These are phyloP conservation scores for Portunus trituberculatus DNA, from an alignment of 1,140 invertebrate species.

Conservation along the genomic window DNA sequence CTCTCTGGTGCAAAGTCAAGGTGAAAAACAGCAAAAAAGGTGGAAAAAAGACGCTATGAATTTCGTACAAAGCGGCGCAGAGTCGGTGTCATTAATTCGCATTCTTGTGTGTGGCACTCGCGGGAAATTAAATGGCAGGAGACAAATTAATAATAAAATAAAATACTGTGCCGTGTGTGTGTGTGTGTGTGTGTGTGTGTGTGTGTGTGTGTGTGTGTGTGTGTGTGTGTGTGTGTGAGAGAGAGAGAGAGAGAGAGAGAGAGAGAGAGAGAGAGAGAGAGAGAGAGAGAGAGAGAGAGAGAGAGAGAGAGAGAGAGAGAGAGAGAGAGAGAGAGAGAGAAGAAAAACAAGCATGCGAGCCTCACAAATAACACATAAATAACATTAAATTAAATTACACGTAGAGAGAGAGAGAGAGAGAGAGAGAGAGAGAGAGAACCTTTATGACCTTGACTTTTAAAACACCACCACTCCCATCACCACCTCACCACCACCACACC, in stretches of 20 bases:
- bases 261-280: neutral
- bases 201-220: slow-evolving; percentile 29
- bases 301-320: neutral
- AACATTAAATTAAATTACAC: neutral
- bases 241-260: neutral
- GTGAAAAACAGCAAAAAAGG: too few relatives aligned
- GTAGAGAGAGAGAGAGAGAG: slow-evolving; percentile 36
- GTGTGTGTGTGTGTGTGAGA: neutral
- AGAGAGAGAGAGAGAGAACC: slow-evolving; percentile 9
- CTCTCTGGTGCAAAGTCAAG: too few relatives aligned
- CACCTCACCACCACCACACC: too few relatives aligned
- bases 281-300: neutral
- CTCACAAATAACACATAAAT: neutral
- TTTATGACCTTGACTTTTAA: too few relatives aligned
- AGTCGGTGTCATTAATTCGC: neutral
- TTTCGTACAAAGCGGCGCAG: neutral
- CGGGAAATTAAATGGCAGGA: neutral
- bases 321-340: too few relatives aligned
- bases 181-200: neutral
- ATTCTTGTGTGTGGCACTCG: neutral
- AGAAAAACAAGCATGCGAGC: neutral
- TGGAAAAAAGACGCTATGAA: neutral
- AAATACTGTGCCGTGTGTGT: neutral
- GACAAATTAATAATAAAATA: neutral
- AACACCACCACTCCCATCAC: too few relatives aligned